Evolutionary conservation across 2,113 vertebrate species (phyloP).

Genomic region (Setophaga petechia): DNA sequence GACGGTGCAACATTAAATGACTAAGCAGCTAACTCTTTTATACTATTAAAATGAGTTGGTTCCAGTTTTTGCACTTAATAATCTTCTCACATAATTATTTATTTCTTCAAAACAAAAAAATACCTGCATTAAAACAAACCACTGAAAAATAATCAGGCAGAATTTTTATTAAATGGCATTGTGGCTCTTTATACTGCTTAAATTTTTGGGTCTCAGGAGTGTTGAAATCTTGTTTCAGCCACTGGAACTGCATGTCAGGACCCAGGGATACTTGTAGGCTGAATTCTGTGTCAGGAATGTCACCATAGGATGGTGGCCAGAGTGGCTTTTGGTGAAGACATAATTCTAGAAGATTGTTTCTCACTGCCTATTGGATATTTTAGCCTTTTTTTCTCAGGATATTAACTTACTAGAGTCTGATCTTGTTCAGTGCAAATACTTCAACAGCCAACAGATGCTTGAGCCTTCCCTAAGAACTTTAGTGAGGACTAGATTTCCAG

Average conservation of each 20-base stretch:
- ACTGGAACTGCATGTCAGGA: background rate
- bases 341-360: background rate
- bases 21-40: background rate
- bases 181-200: background rate
- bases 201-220: background rate
- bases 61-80: background rate
- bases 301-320: background rate
- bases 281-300: background rate
- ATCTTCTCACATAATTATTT: background rate
- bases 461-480: background rate
- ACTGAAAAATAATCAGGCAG: background rate
- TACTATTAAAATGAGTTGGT: background rate
- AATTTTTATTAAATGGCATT: background rate
- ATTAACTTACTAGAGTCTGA: background rate
- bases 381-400: background rate
- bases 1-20: background rate
- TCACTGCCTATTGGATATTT: background rate
- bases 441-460: background rate
- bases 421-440: background rate
- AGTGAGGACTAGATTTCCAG: background rate
- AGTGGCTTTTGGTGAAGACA: background rate
- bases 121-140: background rate
- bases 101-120: background rate
- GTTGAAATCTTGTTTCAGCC: background rate
- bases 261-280: background rate